phyloP scores from a whole-genome alignment of 2,797 vertebrate genomes.

The Diplodus sargus region DNA sequence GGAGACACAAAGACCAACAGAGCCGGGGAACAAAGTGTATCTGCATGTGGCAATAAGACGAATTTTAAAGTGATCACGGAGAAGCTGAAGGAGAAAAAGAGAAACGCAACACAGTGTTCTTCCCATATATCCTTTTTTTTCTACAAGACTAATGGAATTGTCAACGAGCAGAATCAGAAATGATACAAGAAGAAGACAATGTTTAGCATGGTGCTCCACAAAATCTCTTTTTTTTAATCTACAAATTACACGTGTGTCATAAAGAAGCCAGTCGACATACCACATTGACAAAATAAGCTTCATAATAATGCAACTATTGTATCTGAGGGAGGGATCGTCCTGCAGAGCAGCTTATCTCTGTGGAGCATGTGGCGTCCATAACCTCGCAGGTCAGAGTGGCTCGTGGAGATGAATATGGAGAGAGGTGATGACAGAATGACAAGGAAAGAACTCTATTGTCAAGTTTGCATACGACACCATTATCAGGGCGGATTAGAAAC shows the following conservation, averaged over 20 bases:
- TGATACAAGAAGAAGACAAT: background rate
- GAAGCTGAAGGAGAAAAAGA: background rate
- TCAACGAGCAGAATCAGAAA: background rate
- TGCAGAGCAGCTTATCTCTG: conserved; percentile 23
- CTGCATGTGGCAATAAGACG: background rate
- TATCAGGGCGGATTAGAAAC: too few species aligned
- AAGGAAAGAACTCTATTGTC: too few species aligned
- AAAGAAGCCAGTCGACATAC: background rate
- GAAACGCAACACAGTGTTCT: too few species aligned
- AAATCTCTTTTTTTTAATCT: background rate
- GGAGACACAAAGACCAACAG: background rate
- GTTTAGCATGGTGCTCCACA: background rate
- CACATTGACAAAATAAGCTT: background rate
- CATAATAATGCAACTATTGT: background rate
- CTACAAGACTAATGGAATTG: background rate
- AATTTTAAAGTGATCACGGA: background rate
- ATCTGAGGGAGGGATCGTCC: background rate
- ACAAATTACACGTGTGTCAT: background rate
- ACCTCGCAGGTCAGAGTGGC: conserved; percentile 1
- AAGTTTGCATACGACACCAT: too few species aligned
- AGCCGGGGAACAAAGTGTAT: background rate
- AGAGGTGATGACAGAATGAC: too few species aligned
- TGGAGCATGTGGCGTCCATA: background rate
- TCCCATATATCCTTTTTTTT: background rate
- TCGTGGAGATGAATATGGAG: too few species aligned